These are phyloP conservation scores for Bombyx mandarina DNA, from an alignment of 1,140 invertebrate genomes.

Conservation along the genomic window DNA sequence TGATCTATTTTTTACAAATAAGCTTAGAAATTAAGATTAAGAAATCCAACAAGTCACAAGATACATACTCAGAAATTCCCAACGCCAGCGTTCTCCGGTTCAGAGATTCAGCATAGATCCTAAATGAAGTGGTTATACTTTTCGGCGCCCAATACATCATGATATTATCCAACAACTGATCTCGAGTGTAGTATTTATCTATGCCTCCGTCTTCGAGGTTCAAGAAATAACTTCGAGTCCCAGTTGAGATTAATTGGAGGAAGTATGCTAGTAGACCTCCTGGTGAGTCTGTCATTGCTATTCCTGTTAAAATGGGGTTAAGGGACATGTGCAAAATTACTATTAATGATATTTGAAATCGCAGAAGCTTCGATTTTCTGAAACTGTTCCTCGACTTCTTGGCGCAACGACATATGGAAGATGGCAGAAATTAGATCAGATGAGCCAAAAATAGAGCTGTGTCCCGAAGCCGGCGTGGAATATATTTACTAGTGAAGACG, in stretches of 20 bases:
- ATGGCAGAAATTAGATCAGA: no score
- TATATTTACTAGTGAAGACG: no score
- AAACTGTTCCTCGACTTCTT: no score
- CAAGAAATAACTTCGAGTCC: constrained; percentile 74
- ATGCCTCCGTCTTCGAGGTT: constrained; percentile 79
- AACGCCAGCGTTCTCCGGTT: constrained; percentile 14
- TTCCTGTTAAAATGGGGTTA: constrained; percentile 50
- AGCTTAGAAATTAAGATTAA: no score
- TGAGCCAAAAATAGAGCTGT: no score
- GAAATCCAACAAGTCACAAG: no score
- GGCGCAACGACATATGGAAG: no score
- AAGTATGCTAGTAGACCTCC: constrained; percentile 83
- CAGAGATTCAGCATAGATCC: constrained; percentile 80
- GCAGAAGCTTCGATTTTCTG: no score
- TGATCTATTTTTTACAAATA: no score
- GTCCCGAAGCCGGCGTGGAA: no score
- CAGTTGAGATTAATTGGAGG: constrained; percentile 85
- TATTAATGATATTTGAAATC: no score
- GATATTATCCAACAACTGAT: constrained; percentile 85
- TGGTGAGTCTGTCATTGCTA: constrained; percentile 75
- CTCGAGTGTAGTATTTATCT: constrained; percentile 63
- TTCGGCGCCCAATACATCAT: constrained; percentile 88
- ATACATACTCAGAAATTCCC: constrained; percentile 2
- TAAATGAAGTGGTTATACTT: constrained; percentile 79
- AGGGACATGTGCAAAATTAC: no score